These are phyloP conservation scores for Pristionchus pacificus DNA, from an alignment of 1,140 invertebrate genomes.

Conservation along the genomic window DNA sequence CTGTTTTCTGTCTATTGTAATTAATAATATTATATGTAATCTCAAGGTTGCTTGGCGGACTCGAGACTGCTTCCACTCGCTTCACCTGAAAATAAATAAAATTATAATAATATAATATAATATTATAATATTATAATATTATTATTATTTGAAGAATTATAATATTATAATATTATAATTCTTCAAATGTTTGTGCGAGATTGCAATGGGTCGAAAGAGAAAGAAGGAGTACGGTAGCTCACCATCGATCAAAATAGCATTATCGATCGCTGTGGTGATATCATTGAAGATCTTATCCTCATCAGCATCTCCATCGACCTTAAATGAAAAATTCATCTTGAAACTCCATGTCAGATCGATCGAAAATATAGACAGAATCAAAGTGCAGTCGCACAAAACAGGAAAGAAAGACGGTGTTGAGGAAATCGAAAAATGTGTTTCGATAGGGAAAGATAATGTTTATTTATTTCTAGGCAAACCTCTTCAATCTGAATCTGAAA, in stretches of 20 bases:
- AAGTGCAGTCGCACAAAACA: slow-evolving; percentile 14
- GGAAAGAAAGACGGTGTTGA: slow-evolving; percentile 3
- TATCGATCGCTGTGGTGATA: slow-evolving; percentile 44
- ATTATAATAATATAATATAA: neutral
- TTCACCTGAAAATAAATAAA: slow-evolving; percentile 35
- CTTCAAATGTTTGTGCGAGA: too few relatives aligned
- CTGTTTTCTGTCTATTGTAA: too few relatives aligned
- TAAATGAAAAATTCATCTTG: slow-evolving; percentile 4
- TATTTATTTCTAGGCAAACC: too few relatives aligned
- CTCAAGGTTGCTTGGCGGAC: neutral
- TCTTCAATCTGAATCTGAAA: neutral
- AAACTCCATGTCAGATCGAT: neutral
- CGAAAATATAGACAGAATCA: slow-evolving; percentile 14
- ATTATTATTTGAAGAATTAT: too few relatives aligned
- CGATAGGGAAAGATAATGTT: too few relatives aligned
- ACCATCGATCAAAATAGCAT: slow-evolving; percentile 52
- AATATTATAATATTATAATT: too few relatives aligned
- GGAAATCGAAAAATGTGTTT: slow-evolving; percentile 11
- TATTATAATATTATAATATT: neutral
- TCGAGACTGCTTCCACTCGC: slow-evolving; percentile 43
- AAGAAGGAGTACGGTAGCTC: too few relatives aligned
- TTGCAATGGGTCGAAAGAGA: too few relatives aligned
- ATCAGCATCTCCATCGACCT: slow-evolving; percentile 51
- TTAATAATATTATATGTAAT: too few relatives aligned
- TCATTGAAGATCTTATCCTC: slow-evolving; percentile 48